phyloP scores from a whole-genome alignment of 2,888 invertebrate species.

The Poecilus cupreus region DNA sequence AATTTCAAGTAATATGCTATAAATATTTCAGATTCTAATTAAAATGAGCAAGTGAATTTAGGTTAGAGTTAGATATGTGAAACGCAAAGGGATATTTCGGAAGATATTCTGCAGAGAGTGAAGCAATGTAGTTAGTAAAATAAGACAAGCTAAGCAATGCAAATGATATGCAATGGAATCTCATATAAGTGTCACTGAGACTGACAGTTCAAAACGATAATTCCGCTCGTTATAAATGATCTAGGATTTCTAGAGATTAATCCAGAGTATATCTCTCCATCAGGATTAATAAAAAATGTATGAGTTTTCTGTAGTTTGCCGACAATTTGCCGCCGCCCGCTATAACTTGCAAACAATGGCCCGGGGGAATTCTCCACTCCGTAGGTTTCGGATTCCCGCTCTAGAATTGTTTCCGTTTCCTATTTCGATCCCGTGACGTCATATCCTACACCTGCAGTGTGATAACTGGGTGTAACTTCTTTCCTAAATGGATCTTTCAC shows the following conservation, averaged over 20 bases:
- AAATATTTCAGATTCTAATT: too few species aligned
- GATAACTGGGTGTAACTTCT: constrained; percentile 26
- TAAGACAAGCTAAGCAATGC: constrained; percentile 20
- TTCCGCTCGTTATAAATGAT: constrained; percentile 32
- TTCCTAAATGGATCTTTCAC: constrained; percentile 34
- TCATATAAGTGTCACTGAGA: constrained; percentile 36
- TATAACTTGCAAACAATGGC: constrained; percentile 47
- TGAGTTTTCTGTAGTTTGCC: constrained; percentile 5
- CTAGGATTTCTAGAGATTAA: constrained; percentile 14
- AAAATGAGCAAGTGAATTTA: neutral
- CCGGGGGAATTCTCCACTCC: constrained; percentile 3
- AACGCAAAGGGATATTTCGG: neutral
- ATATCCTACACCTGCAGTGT: constrained; percentile 22
- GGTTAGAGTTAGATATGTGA: neutral
- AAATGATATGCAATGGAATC: constrained; percentile 41
- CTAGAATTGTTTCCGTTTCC: constrained; percentile 45
- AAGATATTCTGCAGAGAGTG: neutral
- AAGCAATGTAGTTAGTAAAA: neutral
- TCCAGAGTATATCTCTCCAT: constrained; percentile 25
- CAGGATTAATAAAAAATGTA: constrained; percentile 42
- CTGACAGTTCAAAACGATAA: constrained; percentile 32
- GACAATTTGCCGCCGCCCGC: neutral
- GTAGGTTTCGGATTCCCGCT: constrained; percentile 11
- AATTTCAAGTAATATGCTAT: too few species aligned
- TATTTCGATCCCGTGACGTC: constrained; percentile 36